phyloP scores from a whole-genome alignment of 53 echinoderm and acorn worm genomes.

The Holothuria leucospilota region DNA sequence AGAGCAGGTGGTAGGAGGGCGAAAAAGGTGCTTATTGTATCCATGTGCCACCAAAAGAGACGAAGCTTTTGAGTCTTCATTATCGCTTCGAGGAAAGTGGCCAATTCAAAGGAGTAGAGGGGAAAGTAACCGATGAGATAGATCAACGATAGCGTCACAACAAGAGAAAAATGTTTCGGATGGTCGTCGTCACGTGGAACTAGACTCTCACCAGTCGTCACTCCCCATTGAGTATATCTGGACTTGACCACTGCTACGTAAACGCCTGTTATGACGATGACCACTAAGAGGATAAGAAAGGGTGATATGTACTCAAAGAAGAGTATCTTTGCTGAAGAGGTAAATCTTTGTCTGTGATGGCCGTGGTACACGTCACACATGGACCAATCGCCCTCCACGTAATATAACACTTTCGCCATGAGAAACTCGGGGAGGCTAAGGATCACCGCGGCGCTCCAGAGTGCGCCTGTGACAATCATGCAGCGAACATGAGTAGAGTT shows the following conservation, averaged over 20 bases:
- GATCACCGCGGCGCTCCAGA: neutral
- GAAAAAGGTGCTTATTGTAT: conserved; percentile 6
- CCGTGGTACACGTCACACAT: neutral
- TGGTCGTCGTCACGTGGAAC: conserved; percentile 20
- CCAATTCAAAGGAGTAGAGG: conserved; percentile 17
- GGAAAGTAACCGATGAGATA: conserved; percentile 28
- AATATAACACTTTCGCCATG: neutral
- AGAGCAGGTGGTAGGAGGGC: conserved; percentile 11
- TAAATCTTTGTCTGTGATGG: neutral
- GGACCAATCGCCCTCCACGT: neutral
- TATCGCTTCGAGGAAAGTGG: neutral
- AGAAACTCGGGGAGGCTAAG: conserved; percentile 23
- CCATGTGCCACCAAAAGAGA: conserved; percentile 13
- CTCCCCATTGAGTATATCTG: conserved; percentile 13
- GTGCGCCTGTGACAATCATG: neutral
- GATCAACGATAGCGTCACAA: neutral
- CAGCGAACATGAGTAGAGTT: conserved; percentile 21
- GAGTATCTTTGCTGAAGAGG: neutral
- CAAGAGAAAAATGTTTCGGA: conserved; percentile 2
- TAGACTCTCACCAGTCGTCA: conserved; percentile 36
- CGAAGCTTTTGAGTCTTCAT: too few relatives aligned
- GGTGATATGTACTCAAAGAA: conserved; percentile 21
- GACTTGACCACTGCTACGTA: neutral
- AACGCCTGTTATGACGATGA: neutral
- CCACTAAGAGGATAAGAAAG: neutral